These are phyloP conservation scores for Ecliptopera silaceata DNA, from an alignment of 2,888 invertebrate species.

Conservation along the genomic window DNA sequence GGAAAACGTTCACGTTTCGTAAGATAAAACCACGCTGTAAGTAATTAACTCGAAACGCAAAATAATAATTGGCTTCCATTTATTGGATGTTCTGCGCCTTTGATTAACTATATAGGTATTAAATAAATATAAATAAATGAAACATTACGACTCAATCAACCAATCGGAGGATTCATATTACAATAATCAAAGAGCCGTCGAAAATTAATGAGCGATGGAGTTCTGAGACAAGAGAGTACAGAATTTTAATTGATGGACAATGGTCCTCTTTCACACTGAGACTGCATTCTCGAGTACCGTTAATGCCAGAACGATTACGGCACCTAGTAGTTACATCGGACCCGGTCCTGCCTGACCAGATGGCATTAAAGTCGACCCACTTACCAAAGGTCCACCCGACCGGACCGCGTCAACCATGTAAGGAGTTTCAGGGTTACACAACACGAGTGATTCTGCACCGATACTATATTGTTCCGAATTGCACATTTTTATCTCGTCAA, in stretches of 20 bases:
- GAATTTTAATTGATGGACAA: constrained; percentile 50
- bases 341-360: constrained; percentile 70
- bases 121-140: background rate
- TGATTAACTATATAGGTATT: constrained; percentile 5
- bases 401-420: constrained; percentile 66
- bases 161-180: constrained; percentile 10
- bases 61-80: constrained; percentile 10
- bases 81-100: constrained; percentile 1
- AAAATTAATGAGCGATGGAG: constrained; percentile 37
- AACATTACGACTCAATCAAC: constrained; percentile 22
- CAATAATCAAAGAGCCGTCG: constrained; percentile 8
- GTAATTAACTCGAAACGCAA: constrained; percentile 11
- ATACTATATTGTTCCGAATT: constrained; percentile 35
- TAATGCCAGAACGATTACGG: constrained; percentile 56
- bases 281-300: constrained; percentile 53
- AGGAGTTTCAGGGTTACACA: constrained; percentile 72
- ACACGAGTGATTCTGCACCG: constrained; percentile 43
- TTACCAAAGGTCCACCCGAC: constrained; percentile 71
- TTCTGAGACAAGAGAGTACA: constrained; percentile 39
- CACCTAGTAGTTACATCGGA: constrained; percentile 58
- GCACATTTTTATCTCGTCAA: constrained; percentile 34
- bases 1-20: constrained; percentile 7
- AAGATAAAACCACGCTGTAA: background rate
- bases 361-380: constrained; percentile 77
- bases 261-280: constrained; percentile 46